Conservation (phyloP, 1,140 invertebrate species). For the Potamilus streckersoni region DNA sequence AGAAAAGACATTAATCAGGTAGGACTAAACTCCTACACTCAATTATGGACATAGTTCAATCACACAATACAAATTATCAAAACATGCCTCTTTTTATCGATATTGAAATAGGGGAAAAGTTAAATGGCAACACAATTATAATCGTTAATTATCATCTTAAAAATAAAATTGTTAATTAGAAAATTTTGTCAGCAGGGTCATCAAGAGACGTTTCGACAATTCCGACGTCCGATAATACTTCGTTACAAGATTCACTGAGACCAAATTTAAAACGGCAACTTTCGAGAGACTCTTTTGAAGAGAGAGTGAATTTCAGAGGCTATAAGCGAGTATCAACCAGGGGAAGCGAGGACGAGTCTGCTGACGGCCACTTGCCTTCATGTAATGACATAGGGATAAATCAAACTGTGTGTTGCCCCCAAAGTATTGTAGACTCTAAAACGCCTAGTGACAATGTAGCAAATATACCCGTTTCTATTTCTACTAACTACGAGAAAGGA, state of each 20-base stretch:
- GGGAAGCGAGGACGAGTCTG: not conserved
- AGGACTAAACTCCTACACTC: too few relatives aligned
- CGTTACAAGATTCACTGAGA: conserved; percentile 17
- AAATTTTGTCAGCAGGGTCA: too few relatives aligned
- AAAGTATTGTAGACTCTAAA: not conserved
- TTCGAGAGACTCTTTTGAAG: conserved; percentile 16
- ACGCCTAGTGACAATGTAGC: not conserved
- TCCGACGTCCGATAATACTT: too few relatives aligned
- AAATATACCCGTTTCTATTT: not conserved
- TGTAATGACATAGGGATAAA: conserved; percentile 4
- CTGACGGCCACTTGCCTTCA: not conserved
- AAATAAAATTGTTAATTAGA: too few relatives aligned
- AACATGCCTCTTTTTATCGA: too few relatives aligned
- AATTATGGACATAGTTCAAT: too few relatives aligned
- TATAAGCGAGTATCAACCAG: conserved; percentile 1
- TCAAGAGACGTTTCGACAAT: too few relatives aligned
- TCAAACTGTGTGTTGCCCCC: not conserved
- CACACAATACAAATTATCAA: too few relatives aligned
- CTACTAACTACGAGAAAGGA: not conserved
- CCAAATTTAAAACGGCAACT: conserved; percentile 25
- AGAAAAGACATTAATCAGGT: too few relatives aligned
- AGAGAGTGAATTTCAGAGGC: conserved; percentile 5
- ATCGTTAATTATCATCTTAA: too few relatives aligned
- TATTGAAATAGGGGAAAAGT: too few relatives aligned
- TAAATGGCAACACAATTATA: too few relatives aligned